These are phyloP conservation scores for Ia io DNA, from an alignment of 2,113 vertebrate species.

Conservation along the genomic window DNA sequence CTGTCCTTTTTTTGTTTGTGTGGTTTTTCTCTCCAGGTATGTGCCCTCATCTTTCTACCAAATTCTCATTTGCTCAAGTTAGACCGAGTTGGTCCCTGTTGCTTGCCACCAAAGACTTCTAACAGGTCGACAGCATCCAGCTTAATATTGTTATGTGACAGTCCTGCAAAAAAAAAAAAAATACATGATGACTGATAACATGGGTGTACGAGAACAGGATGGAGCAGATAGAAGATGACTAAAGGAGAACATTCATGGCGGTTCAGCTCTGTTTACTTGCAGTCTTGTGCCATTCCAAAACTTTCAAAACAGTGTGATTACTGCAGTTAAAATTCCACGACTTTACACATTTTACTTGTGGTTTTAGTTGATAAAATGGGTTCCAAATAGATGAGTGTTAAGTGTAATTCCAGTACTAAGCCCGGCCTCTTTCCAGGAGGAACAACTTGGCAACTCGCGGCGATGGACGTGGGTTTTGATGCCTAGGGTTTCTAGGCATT, in stretches of 20 bases:
- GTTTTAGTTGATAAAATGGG: background rate
- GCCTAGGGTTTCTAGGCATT: background rate
- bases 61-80: background rate
- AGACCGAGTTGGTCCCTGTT: background rate
- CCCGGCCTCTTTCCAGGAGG: background rate
- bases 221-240: background rate
- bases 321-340: too few species aligned
- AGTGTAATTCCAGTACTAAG: background rate
- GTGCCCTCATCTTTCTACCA: background rate
- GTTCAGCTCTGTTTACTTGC: background rate
- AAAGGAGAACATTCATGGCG: too few species aligned
- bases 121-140: background rate
- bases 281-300: background rate
- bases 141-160: background rate
- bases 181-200: background rate
- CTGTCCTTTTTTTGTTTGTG: background rate
- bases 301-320: background rate
- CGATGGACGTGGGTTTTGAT: background rate
- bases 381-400: background rate
- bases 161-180: background rate
- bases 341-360: background rate
- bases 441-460: background rate
- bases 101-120: background rate
- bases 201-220: background rate
- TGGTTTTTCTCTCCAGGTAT: background rate